Percentiles rank a stretch among this genome's conserved stretches.
phyloP scores from a whole-genome alignment of 2,888 invertebrate species.

The Candidula unifasciata region DNA sequence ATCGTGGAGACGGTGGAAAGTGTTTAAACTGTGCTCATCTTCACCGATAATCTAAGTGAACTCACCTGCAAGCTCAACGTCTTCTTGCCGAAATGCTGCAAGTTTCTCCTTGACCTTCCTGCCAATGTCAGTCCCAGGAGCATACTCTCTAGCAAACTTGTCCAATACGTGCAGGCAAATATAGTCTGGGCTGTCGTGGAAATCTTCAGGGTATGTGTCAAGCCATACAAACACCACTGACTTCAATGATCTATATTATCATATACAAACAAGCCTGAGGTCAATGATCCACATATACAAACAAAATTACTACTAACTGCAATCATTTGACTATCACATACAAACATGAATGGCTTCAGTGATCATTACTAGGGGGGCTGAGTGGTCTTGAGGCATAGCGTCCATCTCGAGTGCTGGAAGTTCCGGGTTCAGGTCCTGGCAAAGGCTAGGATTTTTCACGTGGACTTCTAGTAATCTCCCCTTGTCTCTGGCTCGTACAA shows the following conservation, averaged over 20 bases:
- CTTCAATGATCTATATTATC: conserved; percentile 74
- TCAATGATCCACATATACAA: too few species aligned
- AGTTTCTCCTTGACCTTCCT: conserved; percentile 85
- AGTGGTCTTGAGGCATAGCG: too few species aligned
- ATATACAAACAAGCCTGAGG: background rate
- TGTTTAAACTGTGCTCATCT: background rate
- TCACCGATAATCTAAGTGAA: background rate
- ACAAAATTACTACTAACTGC: too few species aligned
- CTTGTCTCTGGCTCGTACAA: too few species aligned
- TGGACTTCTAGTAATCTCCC: too few species aligned
- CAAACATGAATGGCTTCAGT: too few species aligned
- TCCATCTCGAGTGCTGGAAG: too few species aligned
- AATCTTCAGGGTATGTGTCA: conserved; percentile 97
- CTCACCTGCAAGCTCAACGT: conserved; percentile 51
- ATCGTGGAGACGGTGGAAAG: background rate
- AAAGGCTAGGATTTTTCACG: too few species aligned
- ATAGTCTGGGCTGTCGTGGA: conserved; percentile 88
- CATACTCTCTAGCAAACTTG: conserved; percentile 88
- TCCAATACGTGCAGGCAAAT: conserved; percentile 88
- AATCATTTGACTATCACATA: too few species aligned
- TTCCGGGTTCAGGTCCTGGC: too few species aligned
- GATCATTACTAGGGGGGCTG: too few species aligned
- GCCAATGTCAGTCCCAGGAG: conserved; percentile 91
- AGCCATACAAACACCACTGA: conserved; percentile 93
- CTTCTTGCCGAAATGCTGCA: conserved; percentile 85